Evolutionary conservation across 2,888 invertebrate species (phyloP).

Genomic region (Microctonus hyperodae): DNA sequence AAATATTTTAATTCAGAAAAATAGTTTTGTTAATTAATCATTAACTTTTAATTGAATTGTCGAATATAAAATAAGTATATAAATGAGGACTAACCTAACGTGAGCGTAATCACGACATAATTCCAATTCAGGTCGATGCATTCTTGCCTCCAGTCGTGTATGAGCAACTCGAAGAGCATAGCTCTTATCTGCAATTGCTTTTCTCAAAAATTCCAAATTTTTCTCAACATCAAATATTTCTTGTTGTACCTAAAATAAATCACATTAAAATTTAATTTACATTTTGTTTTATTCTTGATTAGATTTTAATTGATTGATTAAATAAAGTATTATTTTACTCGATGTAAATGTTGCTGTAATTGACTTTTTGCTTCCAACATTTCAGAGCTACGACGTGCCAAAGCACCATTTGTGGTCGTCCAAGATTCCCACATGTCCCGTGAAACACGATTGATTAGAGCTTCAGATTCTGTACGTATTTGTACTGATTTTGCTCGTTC

Average conservation of each 20-base stretch:
- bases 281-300: not conserved
- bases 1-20: slow-evolving; percentile 37
- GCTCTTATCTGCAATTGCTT: slow-evolving; percentile 89
- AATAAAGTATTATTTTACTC: slow-evolving; percentile 63
- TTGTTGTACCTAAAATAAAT: slow-evolving; percentile 77
- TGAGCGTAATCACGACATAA: slow-evolving; percentile 88
- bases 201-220: slow-evolving; percentile 86
- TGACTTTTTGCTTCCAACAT: slow-evolving; percentile 85
- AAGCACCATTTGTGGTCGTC: slow-evolving; percentile 82
- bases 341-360: slow-evolving; percentile 79
- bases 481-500: slow-evolving; percentile 82
- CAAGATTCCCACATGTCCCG: slow-evolving; percentile 88
- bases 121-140: slow-evolving; percentile 88
- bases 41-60: not conserved
- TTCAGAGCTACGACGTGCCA: slow-evolving; percentile 79
- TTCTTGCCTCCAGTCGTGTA: slow-evolving; percentile 87
- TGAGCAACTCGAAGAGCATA: slow-evolving; percentile 85
- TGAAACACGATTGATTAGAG: slow-evolving; percentile 79
- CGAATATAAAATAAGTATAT: not conserved
- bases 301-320: slow-evolving; percentile 9
- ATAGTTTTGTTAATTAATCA: not conserved
- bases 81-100: slow-evolving; percentile 67
- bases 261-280: not conserved
- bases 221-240: slow-evolving; percentile 95
- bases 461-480: slow-evolving; percentile 80